These are phyloP conservation scores for Enteromius afrohamiltoni DNA, from an alignment of 2,797 vertebrate species.

Conservation along the genomic window DNA sequence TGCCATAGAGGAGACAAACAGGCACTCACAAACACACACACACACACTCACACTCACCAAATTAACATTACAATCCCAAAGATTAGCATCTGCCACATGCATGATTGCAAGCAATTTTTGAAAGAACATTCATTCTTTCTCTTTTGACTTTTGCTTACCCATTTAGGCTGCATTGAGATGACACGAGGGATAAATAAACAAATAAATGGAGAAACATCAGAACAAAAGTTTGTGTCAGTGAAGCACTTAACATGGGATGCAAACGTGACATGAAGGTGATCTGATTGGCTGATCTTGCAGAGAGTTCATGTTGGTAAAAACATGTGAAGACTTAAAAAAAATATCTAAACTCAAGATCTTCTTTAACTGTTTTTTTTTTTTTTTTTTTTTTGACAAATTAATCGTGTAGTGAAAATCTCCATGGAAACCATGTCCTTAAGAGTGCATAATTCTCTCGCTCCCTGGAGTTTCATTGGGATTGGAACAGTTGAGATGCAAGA, in stretches of 20 bases:
- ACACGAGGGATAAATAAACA: constrained; percentile 59
- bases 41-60: constrained; percentile 65
- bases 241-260: constrained; percentile 15
- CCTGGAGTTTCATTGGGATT: constrained; percentile 60
- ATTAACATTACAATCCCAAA: constrained; percentile 74
- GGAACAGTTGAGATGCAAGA: constrained; percentile 56
- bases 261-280: background rate
- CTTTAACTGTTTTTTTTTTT: constrained; percentile 25
- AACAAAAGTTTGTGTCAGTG: constrained; percentile 62
- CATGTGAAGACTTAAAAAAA: background rate
- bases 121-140: constrained; percentile 52
- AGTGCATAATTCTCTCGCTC: constrained; percentile 60
- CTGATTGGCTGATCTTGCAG: background rate
- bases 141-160: constrained; percentile 76
- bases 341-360: background rate
- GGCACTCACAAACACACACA: constrained; percentile 39
- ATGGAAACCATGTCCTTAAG: constrained; percentile 58
- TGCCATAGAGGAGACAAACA: constrained; percentile 64
- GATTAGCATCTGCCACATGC: constrained; percentile 76
- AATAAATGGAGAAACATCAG: constrained; percentile 72
- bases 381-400: constrained; percentile 44
- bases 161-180: constrained; percentile 73
- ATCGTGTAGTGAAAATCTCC: constrained; percentile 57
- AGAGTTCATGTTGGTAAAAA: background rate
- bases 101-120: constrained; percentile 75